phyloP scores from a whole-genome alignment of 2,888 invertebrate genomes.

The Ophion costatus region DNA sequence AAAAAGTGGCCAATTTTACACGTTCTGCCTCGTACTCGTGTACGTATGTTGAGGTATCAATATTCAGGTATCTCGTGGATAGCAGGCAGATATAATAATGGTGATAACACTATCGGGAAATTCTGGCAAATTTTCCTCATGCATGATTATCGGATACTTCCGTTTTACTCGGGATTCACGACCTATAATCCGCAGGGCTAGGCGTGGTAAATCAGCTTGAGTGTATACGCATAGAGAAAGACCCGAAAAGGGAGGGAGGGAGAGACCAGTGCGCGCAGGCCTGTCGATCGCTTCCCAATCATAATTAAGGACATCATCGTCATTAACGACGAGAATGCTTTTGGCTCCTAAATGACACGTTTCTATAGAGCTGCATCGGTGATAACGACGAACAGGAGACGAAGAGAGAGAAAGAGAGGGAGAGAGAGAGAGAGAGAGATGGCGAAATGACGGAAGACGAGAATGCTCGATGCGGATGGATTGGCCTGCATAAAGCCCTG shows the following conservation, averaged over 20 bases:
- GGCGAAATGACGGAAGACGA: constrained; percentile 56
- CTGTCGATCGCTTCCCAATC: constrained; percentile 56
- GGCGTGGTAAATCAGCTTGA: constrained; percentile 29
- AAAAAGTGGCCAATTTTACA: background rate
- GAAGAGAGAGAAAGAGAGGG: constrained; percentile 5
- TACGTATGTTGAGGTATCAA: background rate
- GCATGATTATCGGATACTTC: constrained; percentile 44
- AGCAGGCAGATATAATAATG: constrained; percentile 1
- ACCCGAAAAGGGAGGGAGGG: background rate
- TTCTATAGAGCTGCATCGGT: constrained; percentile 17
- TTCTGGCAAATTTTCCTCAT: constrained; percentile 49
- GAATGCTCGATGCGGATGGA: constrained; percentile 66
- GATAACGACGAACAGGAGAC: constrained; percentile 13
- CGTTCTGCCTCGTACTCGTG: no score
- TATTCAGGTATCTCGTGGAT: constrained; percentile 5
- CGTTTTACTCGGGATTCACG: constrained; percentile 29
- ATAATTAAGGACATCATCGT: constrained; percentile 67
- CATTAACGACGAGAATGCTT: constrained; percentile 62
- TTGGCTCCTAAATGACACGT: constrained; percentile 59
- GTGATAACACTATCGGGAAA: constrained; percentile 29
- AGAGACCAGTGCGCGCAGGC: constrained; percentile 20
- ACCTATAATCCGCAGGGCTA: constrained; percentile 19
- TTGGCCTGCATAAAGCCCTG: constrained; percentile 66
- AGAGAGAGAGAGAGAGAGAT: constrained; percentile 4
- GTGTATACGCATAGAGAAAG: constrained; percentile 13